Evolutionary conservation across 2,888 invertebrate genomes (phyloP).

Genomic region (Eubasilissa splendida): DNA sequence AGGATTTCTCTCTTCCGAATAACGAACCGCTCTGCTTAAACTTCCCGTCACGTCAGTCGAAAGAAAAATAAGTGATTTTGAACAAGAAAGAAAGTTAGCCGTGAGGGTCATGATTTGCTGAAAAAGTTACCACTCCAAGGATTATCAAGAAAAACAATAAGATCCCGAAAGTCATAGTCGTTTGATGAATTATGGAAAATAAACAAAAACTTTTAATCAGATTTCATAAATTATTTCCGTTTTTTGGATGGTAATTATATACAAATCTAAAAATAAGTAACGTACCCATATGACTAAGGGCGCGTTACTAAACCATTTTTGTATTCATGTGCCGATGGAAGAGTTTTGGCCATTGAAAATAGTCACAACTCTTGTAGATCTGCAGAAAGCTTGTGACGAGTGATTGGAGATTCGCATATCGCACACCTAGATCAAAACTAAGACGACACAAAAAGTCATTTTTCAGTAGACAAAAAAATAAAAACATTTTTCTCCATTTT

Average conservation of each 20-base stretch:
- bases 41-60: neutral
- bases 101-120: slow-evolving; percentile 12
- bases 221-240: slow-evolving; percentile 2
- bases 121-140: slow-evolving; percentile 5
- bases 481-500: no score
- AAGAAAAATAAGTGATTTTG: slow-evolving; percentile 6
- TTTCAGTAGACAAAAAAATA: no score
- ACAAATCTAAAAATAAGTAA: neutral
- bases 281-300: no score
- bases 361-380: no score
- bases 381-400: no score
- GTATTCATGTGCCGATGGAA: no score
- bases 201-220: slow-evolving; percentile 27
- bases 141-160: neutral
- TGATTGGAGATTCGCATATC: no score
- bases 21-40: neutral
- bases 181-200: slow-evolving; percentile 4
- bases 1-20: no score
- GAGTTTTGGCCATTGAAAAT: no score
- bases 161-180: neutral
- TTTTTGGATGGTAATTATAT: neutral
- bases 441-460: no score
- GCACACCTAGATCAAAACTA: no score
- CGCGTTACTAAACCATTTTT: no score
- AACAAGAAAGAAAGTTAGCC: slow-evolving; percentile 15